phyloP scores from a whole-genome alignment of 2,888 invertebrate genomes.

The Phytoseiulus persimilis region DNA sequence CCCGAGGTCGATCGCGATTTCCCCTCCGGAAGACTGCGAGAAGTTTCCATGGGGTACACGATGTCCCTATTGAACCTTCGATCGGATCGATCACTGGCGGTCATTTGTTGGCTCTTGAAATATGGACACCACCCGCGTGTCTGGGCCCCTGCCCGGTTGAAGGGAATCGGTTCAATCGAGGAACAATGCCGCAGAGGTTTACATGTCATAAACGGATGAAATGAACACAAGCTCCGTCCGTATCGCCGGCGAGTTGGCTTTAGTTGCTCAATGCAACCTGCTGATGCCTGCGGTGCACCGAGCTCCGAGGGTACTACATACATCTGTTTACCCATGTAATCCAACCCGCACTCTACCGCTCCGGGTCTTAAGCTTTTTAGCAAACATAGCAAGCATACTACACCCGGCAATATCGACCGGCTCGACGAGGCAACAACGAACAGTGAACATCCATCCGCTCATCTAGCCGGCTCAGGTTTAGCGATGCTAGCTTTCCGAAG shows the following conservation, averaged over 20 bases:
- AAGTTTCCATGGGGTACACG: too few relatives aligned
- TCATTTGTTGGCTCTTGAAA: too few relatives aligned
- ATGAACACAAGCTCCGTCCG: background rate
- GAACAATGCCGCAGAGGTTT: background rate
- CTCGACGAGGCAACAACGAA: background rate
- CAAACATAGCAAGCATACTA: constrained; percentile 16
- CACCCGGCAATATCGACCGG: background rate
- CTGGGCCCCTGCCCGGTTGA: background rate
- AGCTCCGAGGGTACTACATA: constrained; percentile 8
- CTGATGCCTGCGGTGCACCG: background rate
- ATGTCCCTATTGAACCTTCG: too few relatives aligned
- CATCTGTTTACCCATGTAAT: constrained; percentile 38
- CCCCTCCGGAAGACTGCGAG: too few relatives aligned
- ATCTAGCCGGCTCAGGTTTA: background rate
- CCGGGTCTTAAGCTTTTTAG: constrained; percentile 35
- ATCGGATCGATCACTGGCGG: too few relatives aligned
- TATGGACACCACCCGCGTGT: too few relatives aligned
- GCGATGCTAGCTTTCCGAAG: background rate
- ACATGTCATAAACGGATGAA: background rate
- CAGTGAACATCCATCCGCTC: background rate
- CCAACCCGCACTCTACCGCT: constrained; percentile 7
- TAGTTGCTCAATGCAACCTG: background rate
- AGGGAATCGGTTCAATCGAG: background rate
- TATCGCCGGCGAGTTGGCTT: background rate
- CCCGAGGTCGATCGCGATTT: too few relatives aligned